Evolutionary conservation across 2,797 vertebrate species (phyloP).

Genomic region (Thamnophis elegans): DNA sequence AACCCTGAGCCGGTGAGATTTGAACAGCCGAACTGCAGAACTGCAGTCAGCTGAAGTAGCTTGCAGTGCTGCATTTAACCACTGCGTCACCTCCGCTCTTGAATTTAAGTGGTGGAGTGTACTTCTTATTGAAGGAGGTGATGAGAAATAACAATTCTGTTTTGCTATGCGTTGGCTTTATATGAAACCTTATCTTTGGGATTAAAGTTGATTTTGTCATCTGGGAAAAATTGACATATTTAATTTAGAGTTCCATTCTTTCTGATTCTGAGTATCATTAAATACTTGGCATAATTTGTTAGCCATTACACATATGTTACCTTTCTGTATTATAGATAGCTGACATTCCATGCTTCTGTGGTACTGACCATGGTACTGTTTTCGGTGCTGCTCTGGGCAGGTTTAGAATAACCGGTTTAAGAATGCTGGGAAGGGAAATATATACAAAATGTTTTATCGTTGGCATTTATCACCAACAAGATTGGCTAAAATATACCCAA

Average conservation of each 20-base stretch:
- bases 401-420: neutral
- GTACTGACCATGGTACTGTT: slow-evolving; percentile 18
- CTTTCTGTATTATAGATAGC: neutral
- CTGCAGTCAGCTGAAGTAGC: no score
- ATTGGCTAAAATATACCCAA: no score
- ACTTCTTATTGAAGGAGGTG: neutral
- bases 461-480: no score
- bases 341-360: neutral
- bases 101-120: neutral
- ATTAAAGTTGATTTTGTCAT: neutral
- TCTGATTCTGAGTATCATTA: neutral
- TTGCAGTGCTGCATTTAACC: no score
- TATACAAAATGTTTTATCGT: no score
- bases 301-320: neutral
- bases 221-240: neutral
- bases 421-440: neutral
- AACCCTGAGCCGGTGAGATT: no score
- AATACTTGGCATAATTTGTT: neutral
- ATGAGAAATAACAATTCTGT: neutral
- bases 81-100: no score
- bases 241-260: neutral
- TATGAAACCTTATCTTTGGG: neutral
- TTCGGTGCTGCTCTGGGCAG: neutral
- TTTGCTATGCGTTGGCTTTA: neutral
- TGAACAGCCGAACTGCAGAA: no score